Conservation (phyloP, 2,113 vertebrate genomes). For the Gavia stellata region DNA sequence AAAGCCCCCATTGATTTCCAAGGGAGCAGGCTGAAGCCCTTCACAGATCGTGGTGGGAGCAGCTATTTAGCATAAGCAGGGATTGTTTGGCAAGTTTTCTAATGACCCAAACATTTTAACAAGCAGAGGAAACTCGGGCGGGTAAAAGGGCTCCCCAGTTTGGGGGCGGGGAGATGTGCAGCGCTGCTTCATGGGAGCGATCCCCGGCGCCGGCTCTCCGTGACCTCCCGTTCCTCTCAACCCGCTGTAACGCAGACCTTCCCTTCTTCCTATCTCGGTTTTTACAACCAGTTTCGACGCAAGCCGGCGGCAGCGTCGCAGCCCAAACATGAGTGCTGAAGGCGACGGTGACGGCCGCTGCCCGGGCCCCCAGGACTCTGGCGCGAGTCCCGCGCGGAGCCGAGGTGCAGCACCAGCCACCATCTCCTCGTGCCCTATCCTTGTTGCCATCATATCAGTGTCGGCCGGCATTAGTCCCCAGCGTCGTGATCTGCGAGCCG, state of each 20-base stretch:
- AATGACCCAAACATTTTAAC: slow-evolving; percentile 54
- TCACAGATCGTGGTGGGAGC: slow-evolving; percentile 31
- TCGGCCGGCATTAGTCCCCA: not conserved
- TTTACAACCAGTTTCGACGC: not conserved
- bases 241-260: not conserved
- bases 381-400: fast-evolving
- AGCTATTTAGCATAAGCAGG: slow-evolving; percentile 45
- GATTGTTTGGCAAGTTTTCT: slow-evolving; percentile 42
- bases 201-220: not conserved
- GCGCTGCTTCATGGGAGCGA: not conserved
- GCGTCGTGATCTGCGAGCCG: fast-evolving
- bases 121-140: not conserved
- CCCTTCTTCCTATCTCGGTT: not conserved
- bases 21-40: slow-evolving; percentile 14
- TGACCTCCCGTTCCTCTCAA: not conserved
- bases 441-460: not conserved
- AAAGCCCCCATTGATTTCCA: slow-evolving; percentile 38
- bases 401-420: fast-evolving
- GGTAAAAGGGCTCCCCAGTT: not conserved
- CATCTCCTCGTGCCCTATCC: not conserved
- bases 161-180: not conserved
- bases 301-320: fast-evolving
- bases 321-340: fast-evolving
- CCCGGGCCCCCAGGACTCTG: not conserved
- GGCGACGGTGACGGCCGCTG: fast-evolving